Evolutionary conservation across 2,797 vertebrate genomes (phyloP), one percentile per base, ranked within the genome.

Genomic region (Darevskia nairensis): DNA sequence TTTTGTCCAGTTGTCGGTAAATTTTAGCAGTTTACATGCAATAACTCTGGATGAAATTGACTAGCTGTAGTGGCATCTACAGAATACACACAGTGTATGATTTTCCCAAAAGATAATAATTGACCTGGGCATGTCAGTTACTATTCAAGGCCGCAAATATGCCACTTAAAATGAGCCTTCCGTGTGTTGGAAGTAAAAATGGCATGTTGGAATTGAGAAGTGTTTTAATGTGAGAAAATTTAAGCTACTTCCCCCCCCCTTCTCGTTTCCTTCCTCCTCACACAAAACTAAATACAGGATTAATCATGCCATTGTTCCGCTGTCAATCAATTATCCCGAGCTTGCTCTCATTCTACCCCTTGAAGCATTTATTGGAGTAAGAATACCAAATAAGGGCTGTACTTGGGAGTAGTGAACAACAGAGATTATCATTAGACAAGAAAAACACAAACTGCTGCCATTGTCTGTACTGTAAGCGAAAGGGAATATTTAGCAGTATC

Each of bases 261-360:
- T 86, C 6, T 59, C n/a, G 64, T 66, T 66, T 68, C 29, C 59
- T 76, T 74, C 83, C 83, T 69, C 68, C 78, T 61, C 87, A 44
- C n/a, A n/a, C 74, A 89, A 85, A 81, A 81, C 41, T 74, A 80
- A 89, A 85, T 85, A 64, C 55, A 80, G 82, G 50, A 46, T 85
- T 80, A 85, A 80, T 80, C 88, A 85, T 50, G 9, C 69, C 68
- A 89, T 85, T 85, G 83, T 89, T 89, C 41, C 27, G 3, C 44
- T 89, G 69, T 61, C 88, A 81, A 39, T 89, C 83, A 80, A 81
- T 59, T 35, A 80, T 72, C 17, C 29, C 15, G 23, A 13, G 32
- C 78, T 80, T 4, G 39, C 50, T 80, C 68, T 72, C 50, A n/a
- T 74, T 74, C 59, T 17, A 27, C 8, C 59, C 77, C 68, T 78